These are phyloP conservation scores for Tachycineta bicolor DNA, from an alignment of 2,113 vertebrate genomes.

Conservation along the genomic window DNA sequence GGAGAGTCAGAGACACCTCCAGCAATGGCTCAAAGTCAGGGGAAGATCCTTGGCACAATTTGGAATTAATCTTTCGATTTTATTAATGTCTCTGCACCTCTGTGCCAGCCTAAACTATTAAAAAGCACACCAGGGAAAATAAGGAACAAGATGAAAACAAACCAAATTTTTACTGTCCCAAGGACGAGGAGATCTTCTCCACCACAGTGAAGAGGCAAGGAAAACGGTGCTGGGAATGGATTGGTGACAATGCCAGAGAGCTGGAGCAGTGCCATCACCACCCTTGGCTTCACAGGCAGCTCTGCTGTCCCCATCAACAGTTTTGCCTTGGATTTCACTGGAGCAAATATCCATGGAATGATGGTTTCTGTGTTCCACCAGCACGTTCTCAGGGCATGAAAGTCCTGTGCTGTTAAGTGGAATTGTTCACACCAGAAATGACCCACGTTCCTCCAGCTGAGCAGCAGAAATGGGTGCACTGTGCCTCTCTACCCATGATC, in stretches of 20 bases:
- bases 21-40: fast-evolving
- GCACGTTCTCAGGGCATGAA: neutral
- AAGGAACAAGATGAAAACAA: neutral
- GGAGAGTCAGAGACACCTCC: neutral
- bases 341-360: neutral
- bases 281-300: neutral
- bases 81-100: neutral
- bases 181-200: neutral
- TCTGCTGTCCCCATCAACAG: fast-evolving
- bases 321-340: neutral
- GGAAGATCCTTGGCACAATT: neutral
- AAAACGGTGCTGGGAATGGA: fast-evolving
- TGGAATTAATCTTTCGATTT: neutral
- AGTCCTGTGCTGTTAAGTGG: neutral
- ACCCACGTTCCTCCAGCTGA: neutral
- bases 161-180: neutral
- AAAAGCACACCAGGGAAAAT: fast-evolving
- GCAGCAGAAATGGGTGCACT: neutral
- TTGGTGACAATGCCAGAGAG: neutral
- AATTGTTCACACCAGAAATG: neutral
- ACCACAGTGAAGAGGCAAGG: neutral
- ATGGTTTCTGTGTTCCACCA: neutral
- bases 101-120: neutral
- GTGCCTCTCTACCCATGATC: fast-evolving
- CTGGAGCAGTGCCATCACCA: neutral